Base-by-base conservation (phyloP, 2,797 vertebrate genomes). In the Psittacula echo region DNA sequence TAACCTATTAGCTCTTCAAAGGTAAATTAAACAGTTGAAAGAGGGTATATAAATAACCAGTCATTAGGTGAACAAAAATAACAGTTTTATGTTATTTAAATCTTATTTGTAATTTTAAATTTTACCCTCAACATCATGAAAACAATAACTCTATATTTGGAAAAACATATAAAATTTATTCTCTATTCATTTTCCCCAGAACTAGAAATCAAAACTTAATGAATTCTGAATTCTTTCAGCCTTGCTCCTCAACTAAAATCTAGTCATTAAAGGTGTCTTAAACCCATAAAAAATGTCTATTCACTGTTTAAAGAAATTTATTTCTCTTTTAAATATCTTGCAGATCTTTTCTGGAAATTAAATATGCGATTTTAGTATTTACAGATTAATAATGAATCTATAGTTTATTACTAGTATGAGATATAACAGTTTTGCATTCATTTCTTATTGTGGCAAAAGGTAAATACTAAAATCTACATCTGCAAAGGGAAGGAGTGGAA, bases 11-110 rank as follows among this genome's bases (percentile, higher is more conserved):
- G 80, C 19, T 67, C 67, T 87, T 75, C 42, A 42, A 95, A 93
- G 74, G 51, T 64, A 53, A 94, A 91, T 72, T 53, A 94, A 77
- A 56, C 81, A 85, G 74, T 10, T 82, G 45, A 94, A 90, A 88
- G 34, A 84, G 56, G 26, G n/a, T 11, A 79, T 82, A 85, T 39
- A 93, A 90, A 62, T 85, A 95, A 70, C 20, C 21, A 71, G 22
- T 67, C 64, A 82, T 42, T 34, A 61, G 37, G 24, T 30, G 64
- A 93, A 90, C 19, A 91, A 94, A 94, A 90, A 60, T 44, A 94
- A 4, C 42, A 56, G 56, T 56, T 86, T 70, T 61, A 64, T 11
- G 56, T 56, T 76, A 67, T 85, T 79, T 45, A 81, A 61, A 81
- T 67, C 11, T 58, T 62, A 45, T 30, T 87, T 60, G 18, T n/a